Evolutionary conservation across 2,888 invertebrate genomes (phyloP).

Genomic region (Cylindroiulus punctatus): DNA sequence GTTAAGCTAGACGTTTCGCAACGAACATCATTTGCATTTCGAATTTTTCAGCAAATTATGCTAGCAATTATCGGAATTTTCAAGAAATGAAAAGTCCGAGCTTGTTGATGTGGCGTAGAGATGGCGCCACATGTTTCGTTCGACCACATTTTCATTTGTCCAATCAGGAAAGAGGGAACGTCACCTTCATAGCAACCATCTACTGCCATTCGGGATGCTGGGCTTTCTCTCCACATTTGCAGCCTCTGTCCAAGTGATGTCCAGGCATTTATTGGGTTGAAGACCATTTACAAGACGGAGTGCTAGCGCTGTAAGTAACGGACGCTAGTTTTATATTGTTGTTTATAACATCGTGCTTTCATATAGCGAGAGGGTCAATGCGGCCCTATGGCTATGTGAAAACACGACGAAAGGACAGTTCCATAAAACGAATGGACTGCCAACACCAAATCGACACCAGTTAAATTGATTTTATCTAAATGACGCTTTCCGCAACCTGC

Average conservation of each 20-base stretch:
- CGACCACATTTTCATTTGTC: not conserved
- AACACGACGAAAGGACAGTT: not conserved
- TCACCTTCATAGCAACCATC: not conserved
- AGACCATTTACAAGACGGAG: not conserved
- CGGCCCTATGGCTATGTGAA: too few species aligned
- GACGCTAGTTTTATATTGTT: not conserved
- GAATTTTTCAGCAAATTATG: not conserved
- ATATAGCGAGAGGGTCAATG: too few species aligned
- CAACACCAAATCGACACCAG: not conserved
- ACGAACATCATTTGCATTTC: not conserved
- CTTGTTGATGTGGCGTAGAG: not conserved
- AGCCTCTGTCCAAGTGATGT: not conserved
- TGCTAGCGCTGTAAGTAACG: not conserved
- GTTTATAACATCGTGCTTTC: too few species aligned
- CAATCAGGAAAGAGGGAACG: not conserved
- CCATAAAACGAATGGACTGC: not conserved
- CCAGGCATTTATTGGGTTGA: not conserved
- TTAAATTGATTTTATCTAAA: not conserved
- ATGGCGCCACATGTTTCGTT: not conserved
- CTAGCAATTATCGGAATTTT: not conserved
- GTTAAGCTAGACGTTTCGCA: not conserved
- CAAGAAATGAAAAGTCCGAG: not conserved
- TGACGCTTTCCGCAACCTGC: not conserved
- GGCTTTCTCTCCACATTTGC: not conserved
- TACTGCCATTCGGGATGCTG: not conserved